Percentiles rank a stretch among this genome's conserved stretches.
Conservation (phyloP, 2,797 vertebrate genomes). For the Cyclura pinguis region DNA sequence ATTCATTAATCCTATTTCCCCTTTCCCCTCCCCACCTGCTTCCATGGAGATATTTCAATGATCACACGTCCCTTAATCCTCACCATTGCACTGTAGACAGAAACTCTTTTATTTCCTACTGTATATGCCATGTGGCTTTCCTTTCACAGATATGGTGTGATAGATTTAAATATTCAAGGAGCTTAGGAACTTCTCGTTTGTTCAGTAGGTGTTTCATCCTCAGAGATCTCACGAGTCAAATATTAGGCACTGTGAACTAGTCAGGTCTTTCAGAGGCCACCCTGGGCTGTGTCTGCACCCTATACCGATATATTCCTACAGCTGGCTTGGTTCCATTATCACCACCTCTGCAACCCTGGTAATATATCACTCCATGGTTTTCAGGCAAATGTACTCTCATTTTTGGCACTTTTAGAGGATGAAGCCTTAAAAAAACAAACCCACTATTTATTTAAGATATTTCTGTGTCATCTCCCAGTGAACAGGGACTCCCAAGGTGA, state of each 20-base stretch:
- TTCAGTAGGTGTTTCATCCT: conserved; percentile 13
- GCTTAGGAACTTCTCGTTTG: not conserved
- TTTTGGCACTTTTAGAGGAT: not conserved
- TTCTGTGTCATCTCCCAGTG: too few relatives aligned
- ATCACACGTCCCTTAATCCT: conserved; percentile 22
- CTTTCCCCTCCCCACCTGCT: not conserved
- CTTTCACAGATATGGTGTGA: not conserved
- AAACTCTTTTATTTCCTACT: conserved; percentile 24
- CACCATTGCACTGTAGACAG: conserved; percentile 10
- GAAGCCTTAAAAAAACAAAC: not conserved
- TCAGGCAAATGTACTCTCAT: not conserved
- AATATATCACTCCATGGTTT: not conserved
- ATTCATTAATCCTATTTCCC: conserved; percentile 18
- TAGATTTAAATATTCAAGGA: conserved; percentile 30
- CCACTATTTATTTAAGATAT: too few relatives aligned
- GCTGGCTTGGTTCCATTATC: not conserved
- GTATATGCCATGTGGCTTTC: not conserved
- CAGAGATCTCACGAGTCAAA: conserved; percentile 9
- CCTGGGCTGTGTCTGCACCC: not conserved
- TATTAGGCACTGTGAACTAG: not conserved
- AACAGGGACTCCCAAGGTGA: too few relatives aligned
- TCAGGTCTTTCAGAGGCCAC: not conserved
- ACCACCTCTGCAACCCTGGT: too few relatives aligned
- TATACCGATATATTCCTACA: not conserved
- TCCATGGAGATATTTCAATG: conserved; percentile 5